Base-by-base conservation (phyloP, 2,797 vertebrate species). In the Pipistrellus nathusii region DNA sequence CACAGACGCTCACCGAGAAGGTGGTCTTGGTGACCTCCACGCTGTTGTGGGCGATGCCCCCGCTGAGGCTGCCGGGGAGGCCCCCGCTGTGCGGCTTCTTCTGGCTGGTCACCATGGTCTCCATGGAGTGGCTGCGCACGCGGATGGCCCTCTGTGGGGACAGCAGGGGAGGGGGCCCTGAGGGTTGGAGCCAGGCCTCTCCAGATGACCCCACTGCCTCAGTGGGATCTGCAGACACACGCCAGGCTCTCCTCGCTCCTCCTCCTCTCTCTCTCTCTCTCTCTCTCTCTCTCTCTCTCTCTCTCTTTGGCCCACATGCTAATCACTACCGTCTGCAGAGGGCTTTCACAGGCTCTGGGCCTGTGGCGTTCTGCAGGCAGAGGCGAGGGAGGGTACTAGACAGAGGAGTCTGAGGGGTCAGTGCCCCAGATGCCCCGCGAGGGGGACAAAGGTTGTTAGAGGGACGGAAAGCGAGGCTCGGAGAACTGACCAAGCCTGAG, bases 111-210 rank as follows among this genome's bases (percentile, higher is more conserved):
- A 99, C 99, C 99, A 99, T 99, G 4, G 99, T 99, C 98, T 99
- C 99, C 99, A 99, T 99, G 95, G 99, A 99, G 97, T 99, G 99
- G 97, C 99, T 99, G 91, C 99, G 99, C 62, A 99, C 99, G 0
- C 99, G 99, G 98, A 99, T 99, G 92, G 99, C 99, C 98, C 99
- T 99, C 99, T 99, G 97, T 0, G 0, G 44, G 55, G 55, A 85
- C 0, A 41, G 62, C 20, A 77, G 64, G 73, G 2, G 38, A 25
- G 59, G 18, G 68, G 25, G 46, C 14, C 66, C 35, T 44, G n/a
- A 55, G n/a, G 6, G 30, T 7, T 13, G 27, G 38, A 17, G 46
- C 23, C 48, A 2, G 8, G 14, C 13, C 32, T 13, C 5, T 15
- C 30, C 27, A 1, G 6, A 18, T 4, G 66, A 51, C 32, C 46